Evolutionary conservation across 2,888 invertebrate species (phyloP).

Genomic region (Endomychus coccineus): DNA sequence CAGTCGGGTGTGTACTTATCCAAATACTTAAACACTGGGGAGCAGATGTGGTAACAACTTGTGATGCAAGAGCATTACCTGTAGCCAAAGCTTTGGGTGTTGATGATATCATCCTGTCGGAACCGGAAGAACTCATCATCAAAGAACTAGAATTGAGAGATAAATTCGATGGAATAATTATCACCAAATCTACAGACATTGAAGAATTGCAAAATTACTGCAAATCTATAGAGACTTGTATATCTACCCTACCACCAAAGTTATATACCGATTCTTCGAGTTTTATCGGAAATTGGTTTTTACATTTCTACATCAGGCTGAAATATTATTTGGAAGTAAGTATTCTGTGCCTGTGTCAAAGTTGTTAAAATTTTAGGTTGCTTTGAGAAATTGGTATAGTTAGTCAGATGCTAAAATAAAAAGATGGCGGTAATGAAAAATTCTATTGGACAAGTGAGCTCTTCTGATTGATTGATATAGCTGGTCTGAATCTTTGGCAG

Average conservation of each 20-base stretch:
- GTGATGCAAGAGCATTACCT: constrained; percentile 46
- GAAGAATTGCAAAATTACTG: constrained; percentile 30
- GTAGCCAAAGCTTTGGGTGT: constrained; percentile 52
- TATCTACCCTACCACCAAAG: constrained; percentile 46
- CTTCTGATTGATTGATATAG: too few relatives aligned
- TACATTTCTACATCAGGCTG: constrained; percentile 21
- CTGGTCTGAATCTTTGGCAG: too few relatives aligned
- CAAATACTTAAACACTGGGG: constrained; percentile 53
- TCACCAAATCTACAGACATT: constrained; percentile 31
- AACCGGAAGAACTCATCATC: constrained; percentile 18
- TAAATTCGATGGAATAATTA: constrained; percentile 36
- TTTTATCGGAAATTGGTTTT: constrained; percentile 43
- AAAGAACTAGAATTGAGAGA: constrained; percentile 36
- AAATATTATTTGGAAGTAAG: constrained; percentile 9
- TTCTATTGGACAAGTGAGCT: too few relatives aligned
- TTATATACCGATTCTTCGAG: constrained; percentile 49
- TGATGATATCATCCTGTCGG: constrained; percentile 43
- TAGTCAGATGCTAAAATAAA: too few relatives aligned
- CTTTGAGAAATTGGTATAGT: neutral
- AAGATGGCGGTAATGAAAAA: too few relatives aligned
- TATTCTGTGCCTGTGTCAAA: neutral
- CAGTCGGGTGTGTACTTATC: constrained; percentile 52
- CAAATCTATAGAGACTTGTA: constrained; percentile 24
- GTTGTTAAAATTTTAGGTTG: neutral
- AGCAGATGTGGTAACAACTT: constrained; percentile 49